Evolutionary conservation across 2,888 invertebrate species (phyloP), one percentile per base, ranked within the genome.

Genomic region (Luffia ferchaultella): DNA sequence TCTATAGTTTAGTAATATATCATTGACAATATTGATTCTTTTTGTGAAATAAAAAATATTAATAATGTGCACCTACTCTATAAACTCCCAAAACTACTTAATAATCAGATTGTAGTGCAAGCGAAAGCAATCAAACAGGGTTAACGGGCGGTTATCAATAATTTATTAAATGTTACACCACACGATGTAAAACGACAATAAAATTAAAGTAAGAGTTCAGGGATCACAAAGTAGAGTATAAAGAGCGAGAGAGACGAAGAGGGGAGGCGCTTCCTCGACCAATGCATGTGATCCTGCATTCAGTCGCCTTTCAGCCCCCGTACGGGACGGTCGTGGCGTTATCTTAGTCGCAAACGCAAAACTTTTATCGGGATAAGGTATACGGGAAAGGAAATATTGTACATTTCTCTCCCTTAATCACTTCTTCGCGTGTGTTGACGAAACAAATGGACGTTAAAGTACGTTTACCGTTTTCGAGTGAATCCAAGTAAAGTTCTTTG

Each of bases 401-500:
- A 65, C 69, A 68, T 63, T 66, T 60, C 65, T 63, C 58, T 64
- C 63, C 60, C 68, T 65, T 78, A 78, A 79, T 76, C 70, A 71
- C 76, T 73, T 65, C 65, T 67, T 79, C 68, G 78, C 77, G 77
- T 79, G 78, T 68, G 68, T 65, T 67, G 30, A 30, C 69, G 74
- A 68, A 72, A 65, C 65, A 55, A 60, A 62, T 56, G 60, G 63
- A 59, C 62, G 62, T 64, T 62, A 62, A 61, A 63, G 65, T 70
- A 69, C 67, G 65, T 68, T 73, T 70, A 65, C 64, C 67, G 55
- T 57, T 54, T 58, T 53, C 46, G 48, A 53, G 52, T 41, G 16
- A 16, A 7, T 15, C 18, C 2, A 18, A 16, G 15, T 20, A 19
- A 45, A 20, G 44, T 12, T 17, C 18, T 16, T 45, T 18, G 9